Conservation (phyloP, 2,888 invertebrate species). For the Papilio elwesi region DNA sequence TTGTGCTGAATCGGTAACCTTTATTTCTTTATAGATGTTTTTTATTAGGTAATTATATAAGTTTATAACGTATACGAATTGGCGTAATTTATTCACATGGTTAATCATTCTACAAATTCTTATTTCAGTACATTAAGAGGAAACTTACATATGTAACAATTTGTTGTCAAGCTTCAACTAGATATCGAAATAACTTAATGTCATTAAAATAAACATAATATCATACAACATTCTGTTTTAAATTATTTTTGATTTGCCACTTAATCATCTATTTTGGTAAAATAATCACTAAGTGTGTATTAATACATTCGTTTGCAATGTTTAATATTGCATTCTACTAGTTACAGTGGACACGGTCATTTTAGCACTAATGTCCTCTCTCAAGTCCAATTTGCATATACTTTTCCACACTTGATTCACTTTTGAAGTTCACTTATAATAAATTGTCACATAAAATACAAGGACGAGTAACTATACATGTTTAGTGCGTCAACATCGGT, state of each 20-base stretch:
- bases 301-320: constrained; percentile 56
- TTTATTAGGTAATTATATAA: neutral
- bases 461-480: constrained; percentile 23
- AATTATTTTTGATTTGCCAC: constrained; percentile 10
- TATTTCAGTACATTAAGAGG: constrained; percentile 46
- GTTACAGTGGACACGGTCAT: constrained; percentile 72
- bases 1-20: neutral
- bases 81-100: constrained; percentile 69
- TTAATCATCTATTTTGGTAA: constrained; percentile 49
- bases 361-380: constrained; percentile 67
- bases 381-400: constrained; percentile 31
- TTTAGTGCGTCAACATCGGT: constrained; percentile 19
- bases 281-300: constrained; percentile 44
- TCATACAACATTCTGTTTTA: constrained; percentile 5
- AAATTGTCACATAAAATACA: constrained; percentile 36
- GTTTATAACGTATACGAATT: constrained; percentile 68
- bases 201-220: constrained; percentile 4
- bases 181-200: constrained; percentile 12
- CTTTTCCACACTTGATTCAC: constrained; percentile 42
- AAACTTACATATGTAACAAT: constrained; percentile 26
- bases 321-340: constrained; percentile 62
- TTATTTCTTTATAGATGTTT: neutral
- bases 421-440: constrained; percentile 38
- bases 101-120: constrained; percentile 67
- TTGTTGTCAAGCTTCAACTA: constrained; percentile 29